These are phyloP conservation scores for Lerema accius DNA, from an alignment of 1,140 invertebrate species.

Conservation along the genomic window DNA sequence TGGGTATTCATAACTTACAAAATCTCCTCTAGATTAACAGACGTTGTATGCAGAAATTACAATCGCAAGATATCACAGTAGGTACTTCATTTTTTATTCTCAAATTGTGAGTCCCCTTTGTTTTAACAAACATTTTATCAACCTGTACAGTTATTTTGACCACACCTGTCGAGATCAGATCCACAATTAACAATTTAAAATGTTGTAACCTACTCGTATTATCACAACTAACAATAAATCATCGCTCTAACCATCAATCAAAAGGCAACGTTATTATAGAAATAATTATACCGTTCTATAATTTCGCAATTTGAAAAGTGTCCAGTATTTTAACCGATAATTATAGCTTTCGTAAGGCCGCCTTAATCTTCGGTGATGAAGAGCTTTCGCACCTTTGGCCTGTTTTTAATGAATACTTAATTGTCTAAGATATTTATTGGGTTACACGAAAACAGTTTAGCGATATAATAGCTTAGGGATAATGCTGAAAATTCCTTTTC, in stretches of 20 bases:
- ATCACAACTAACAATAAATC: conserved; percentile 39
- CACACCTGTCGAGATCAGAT: neutral
- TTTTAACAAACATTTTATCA: too few relatives aligned
- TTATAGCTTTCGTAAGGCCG: conserved; percentile 22
- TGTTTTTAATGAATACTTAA: conserved; percentile 32
- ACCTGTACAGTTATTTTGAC: neutral
- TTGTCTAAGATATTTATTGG: conserved; percentile 14
- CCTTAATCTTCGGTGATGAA: conserved; percentile 16
- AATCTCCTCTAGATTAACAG: too few relatives aligned
- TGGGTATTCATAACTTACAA: neutral
- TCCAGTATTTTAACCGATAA: conserved; percentile 33
- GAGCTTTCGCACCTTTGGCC: conserved; percentile 28
- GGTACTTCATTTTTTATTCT: too few relatives aligned
- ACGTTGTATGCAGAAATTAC: too few relatives aligned
- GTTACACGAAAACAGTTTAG: neutral
- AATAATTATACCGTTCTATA: conserved; percentile 35
- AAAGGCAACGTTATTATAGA: conserved; percentile 29
- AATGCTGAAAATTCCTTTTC: too few relatives aligned
- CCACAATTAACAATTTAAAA: conserved; percentile 7
- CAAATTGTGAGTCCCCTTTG: too few relatives aligned
- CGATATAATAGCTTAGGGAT: too few relatives aligned
- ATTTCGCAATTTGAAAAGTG: conserved; percentile 40
- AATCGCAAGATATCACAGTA: too few relatives aligned
- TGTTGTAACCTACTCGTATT: conserved; percentile 13
- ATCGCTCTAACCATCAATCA: conserved; percentile 39